These are phyloP conservation scores for Varroa destructor DNA, from an alignment of 1,140 invertebrate species.

Conservation along the genomic window DNA sequence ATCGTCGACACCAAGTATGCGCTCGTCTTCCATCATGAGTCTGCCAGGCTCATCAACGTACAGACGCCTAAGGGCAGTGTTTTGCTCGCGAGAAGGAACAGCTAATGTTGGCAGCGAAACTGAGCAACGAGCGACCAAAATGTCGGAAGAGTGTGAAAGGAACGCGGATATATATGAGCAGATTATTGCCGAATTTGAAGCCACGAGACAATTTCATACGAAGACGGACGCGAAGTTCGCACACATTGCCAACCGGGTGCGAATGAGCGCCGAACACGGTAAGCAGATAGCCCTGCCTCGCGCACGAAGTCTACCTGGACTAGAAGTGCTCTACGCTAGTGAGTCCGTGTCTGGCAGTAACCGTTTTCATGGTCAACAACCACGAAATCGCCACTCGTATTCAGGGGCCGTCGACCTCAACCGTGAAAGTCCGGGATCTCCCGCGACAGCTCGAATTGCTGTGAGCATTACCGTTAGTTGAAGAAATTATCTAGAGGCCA, in stretches of 20 bases:
- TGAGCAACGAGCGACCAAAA: too few species aligned
- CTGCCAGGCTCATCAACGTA: too few species aligned
- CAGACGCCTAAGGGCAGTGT: too few species aligned
- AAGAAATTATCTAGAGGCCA: neutral
- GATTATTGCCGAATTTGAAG: too few species aligned
- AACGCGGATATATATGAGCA: too few species aligned
- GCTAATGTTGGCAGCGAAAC: too few species aligned
- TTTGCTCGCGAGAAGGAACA: too few species aligned
- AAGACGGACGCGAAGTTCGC: too few species aligned
- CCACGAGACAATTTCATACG: too few species aligned
- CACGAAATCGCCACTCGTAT: slow-evolving; percentile 27
- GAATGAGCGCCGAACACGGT: neutral
- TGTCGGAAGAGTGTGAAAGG: too few species aligned
- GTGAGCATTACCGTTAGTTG: slow-evolving; percentile 22
- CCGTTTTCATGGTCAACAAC: neutral
- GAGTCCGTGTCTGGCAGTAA: neutral
- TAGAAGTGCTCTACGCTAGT: neutral
- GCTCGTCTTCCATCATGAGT: neutral
- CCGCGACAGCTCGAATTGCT: neutral
- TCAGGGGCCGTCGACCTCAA: slow-evolving; percentile 17
- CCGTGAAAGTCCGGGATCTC: slow-evolving; percentile 1
- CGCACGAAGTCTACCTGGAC: neutral
- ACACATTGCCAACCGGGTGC: neutral
- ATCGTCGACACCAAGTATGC: neutral
- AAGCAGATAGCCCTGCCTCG: neutral